Percentiles rank a stretch among this genome's conserved stretches.
Evolutionary conservation across 2,113 vertebrate genomes (phyloP).

Genomic region (Mesembrinibis cayennensis): DNA sequence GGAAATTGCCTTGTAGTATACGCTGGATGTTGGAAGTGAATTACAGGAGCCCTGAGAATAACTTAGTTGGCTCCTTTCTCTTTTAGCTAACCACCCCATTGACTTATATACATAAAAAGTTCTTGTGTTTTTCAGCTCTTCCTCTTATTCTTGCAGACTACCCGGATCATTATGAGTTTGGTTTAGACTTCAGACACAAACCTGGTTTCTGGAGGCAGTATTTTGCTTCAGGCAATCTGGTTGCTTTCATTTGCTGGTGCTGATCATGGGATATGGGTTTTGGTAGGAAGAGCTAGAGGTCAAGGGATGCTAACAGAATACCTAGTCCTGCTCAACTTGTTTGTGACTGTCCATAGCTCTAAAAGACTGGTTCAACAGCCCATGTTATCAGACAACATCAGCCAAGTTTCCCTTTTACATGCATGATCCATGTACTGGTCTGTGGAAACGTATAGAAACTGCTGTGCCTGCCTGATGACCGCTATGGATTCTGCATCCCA

Average conservation of each 20-base stretch:
- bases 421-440: background rate
- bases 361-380: background rate
- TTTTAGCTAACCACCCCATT: background rate
- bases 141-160: background rate
- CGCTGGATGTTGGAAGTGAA: background rate
- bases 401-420: background rate
- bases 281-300: background rate
- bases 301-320: background rate
- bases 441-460: background rate
- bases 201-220: background rate
- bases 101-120: background rate
- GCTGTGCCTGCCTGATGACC: background rate
- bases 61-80: background rate
- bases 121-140: background rate
- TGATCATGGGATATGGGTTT: background rate
- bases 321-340: background rate
- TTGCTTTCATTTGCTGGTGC: background rate
- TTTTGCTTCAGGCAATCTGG: background rate
- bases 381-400: background rate
- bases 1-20: background rate
- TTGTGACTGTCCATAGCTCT: background rate
- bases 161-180: background rate
- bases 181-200: background rate
- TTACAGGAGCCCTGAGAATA: background rate
- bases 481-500: background rate